Base-by-base conservation (phyloP, 1,140 invertebrate species). In the Agrilus planipennis region DNA sequence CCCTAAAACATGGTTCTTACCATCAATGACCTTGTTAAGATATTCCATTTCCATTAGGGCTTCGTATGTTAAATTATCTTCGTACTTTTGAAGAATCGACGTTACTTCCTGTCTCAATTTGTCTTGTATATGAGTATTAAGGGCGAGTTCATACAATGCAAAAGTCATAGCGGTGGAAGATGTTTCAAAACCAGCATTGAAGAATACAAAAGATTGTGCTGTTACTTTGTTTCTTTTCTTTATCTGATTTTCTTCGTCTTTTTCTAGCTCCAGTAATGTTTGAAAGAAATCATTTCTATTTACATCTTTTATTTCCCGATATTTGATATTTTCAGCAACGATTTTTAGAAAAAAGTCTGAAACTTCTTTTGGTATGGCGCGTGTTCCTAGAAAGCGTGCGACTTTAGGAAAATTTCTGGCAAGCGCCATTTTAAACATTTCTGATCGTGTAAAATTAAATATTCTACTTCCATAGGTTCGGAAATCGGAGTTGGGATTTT, bases 61-160 rank as follows among this genome's bases (percentile, higher is more conserved):
- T 11, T 76, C 72, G 44, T 72, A 77, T 23, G 60, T 69, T 0
- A 75, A 43, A 39, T 65, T 49, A 2, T 64, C 62, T 16, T 64
- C 50, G 40, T 71, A 54, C 39, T 60, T 59, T 11, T 47, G 38
- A 1, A 72, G 16, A 11, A 68, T 62, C 2, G 48, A 25, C n/a
- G 60, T 52, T 0, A 72, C 61, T 49, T 72, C 67, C 3, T 57
- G 28, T n/a, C 69, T 52, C 6, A 62, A 41, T 39, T 61, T 66
- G 2, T 55, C 22, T 43, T 73, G 69, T 1, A 69, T 50, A 10
- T 65, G 57, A 1, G 53, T 56, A 54, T 71, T 53, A 20, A 52
- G 27, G 0, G 68, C 63, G 2, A 72, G 35, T 38, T 67, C 54
- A 47, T 71, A 73, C 2, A 70, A 39, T 0, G 61, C 53, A 46